Evolutionary conservation across 37 sponge, comb jelly and placozoan species (phyloP), one percentile per base, ranked within the genome.

Genomic region (Cliona cf. orientalis): DNA sequence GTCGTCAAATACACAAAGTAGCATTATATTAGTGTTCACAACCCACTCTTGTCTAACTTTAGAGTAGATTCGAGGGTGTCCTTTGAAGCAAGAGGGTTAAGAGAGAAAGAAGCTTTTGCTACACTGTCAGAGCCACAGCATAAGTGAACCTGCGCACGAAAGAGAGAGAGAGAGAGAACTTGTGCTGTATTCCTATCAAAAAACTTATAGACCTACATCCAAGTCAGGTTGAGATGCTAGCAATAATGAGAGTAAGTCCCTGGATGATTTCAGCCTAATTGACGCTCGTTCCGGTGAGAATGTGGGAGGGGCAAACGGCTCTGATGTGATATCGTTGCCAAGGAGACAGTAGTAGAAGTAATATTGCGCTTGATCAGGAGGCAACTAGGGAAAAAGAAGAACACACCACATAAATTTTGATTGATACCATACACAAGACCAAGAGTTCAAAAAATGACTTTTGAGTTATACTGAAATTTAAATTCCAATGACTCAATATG

Each of bases 311-410:
- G 42, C 23, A 66, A 94, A 82, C 6, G 78, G 64, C 55, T 87
- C 85, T 0, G 80, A 92, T 0, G 76, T 84, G 38, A 94, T 94
- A 59, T 86, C 88, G 71, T 94, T 94, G 37, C 91, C 94, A 46
- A 94, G 74, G 32, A 94, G 55, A 72, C 55, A 45, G 65, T 89
- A 90, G 49, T 76, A 78, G 71, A 94, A 94, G 67, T 91, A 61
- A 26, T 23, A 71, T 4, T 7, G 37, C 3, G 66, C n/a, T 23
- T 38, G 55, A 36, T 5, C 39, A 28, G 28, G 1, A 4, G 45
- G 46, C 21, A 71, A 31, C 71, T 71, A 29, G 2, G n/a, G 38
- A 35, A 43, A 36, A 23, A 0, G 71, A 23, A 34, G 1, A 31
- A 35, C 17, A 34, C 6, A 35, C 3, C 36, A 35, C 7, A 5